Base-by-base conservation (phyloP, 1,140 invertebrate genomes). In the Saxidomus purpurata region DNA sequence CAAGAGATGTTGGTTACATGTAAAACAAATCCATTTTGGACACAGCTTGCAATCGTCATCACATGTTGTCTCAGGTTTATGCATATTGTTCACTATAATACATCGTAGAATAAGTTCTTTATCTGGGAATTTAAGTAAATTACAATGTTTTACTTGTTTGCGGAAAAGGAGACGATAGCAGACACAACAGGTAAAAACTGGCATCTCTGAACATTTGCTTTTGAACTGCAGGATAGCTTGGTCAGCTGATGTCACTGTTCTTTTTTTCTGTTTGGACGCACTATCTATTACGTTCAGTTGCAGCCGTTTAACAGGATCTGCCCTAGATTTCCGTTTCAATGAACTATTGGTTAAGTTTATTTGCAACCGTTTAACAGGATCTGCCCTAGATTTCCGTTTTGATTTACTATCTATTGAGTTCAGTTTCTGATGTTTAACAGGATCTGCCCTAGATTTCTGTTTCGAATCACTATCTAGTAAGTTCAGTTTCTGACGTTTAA, bases 111-210 rank as follows among this genome's bases (percentile, higher is more conserved):
- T 36, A 6, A 76, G 13, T 8, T 36, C 15, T 36, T 34, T 76
- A 13, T n/a, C n/a, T n/a, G n/a, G n/a, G n/a, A n/a, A n/a, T n/a
- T n/a, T n/a, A n/a, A n/a, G n/a, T n/a, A n/a, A 19, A 76, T 40
- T 6, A n/a, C 28, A 17, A 36, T n/a, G 22, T 22, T 40, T 76
- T 40, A 6, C n/a, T 36, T n/a, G 34, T 15, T 76, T 11, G 31
- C 6, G 38, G 11, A 36, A 40, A 9, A 71, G 67, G 22, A 71
- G 67, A 4, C 67, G 31, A 22, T 71, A 9, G 36, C 67, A 71
- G 22, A 71, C 67, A 71, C 67, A 71, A 22, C 67, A 71, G 4
- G 36, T 71, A 71, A 36, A 71, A 40, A 71, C 36, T 71, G 67
- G 67, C 36, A 36, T 71, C 22, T 71, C 4, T 9, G 67, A 71